Evolutionary conservation across 2,797 vertebrate species (phyloP).

Genomic region (Poeciliopsis turneri): DNA sequence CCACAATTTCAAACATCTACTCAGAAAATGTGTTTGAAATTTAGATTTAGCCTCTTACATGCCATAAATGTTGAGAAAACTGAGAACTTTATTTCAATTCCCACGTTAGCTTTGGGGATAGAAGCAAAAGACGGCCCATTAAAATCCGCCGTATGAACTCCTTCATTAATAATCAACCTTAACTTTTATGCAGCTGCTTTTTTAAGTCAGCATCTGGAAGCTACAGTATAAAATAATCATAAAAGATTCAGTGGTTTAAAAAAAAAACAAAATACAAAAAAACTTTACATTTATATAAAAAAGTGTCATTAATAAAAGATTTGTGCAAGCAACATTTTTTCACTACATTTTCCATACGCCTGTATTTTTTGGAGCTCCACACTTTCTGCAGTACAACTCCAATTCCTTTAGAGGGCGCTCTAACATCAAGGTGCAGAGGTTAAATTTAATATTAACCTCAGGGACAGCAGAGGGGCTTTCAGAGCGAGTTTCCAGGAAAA

Average conservation of each 20-base stretch:
- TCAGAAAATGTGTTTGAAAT: neutral
- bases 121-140: neutral
- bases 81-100: neutral
- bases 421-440: conserved; percentile 21
- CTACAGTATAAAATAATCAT: neutral
- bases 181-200: neutral
- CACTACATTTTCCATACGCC: too few species aligned
- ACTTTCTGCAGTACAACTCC: neutral
- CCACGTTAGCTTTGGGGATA: neutral
- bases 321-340: neutral
- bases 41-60: neutral
- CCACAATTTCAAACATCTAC: neutral
- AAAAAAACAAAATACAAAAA: too few species aligned
- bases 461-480: neutral
- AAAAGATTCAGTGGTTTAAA: neutral
- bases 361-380: too few species aligned
- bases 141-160: neutral
- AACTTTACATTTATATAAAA: neutral
- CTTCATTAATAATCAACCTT: neutral
- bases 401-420: conserved; percentile 62
- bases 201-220: neutral
- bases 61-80: neutral
- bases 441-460: neutral
- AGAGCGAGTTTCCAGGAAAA: neutral
- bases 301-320: neutral